Evolutionary conservation across 2,888 invertebrate species (phyloP), one percentile per base, ranked within the genome.

Genomic region (Macaria liturata): DNA sequence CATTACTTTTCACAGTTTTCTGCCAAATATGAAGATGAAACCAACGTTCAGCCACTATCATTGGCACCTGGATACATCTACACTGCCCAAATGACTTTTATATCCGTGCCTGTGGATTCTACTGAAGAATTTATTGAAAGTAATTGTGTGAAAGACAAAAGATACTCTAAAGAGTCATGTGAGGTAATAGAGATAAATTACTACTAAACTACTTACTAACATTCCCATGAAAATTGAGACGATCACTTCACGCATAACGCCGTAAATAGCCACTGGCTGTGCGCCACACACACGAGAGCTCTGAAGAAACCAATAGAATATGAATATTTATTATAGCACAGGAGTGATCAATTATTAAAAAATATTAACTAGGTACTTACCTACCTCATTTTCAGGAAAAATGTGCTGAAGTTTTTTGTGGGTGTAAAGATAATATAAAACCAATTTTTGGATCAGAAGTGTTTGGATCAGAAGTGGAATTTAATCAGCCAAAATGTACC

Each of bases 381-480:
- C 20, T 20, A 20, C 20, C 20, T 20, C 20, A 20, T 55, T 77
- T 71, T 4, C 64, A 90, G 90, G 53, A 70, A 0, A 66, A 70
- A 53, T 90, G 89, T 63, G 76, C 72, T 9, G 88, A 90, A 60
- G 63, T 50, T 4, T 59, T 63, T 3, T 91, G 90, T 61, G 82
- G 86, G 0, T 91, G 91, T 55, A 70, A 73, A 0, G 83, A 88
- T 50, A 84, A 87, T 0, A 61, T 81, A 4, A 64, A 67, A 1
- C 31, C 31, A 59, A 56, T 1, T 46, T 46, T 53, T 0, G 46
- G 32, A 0, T 3, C 31, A 3, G 46, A 60, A 2, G 54, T 58
- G 4, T 46, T 53, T 0, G 46, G 32, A 0, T 3, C 31, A 3
- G 46, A 60, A 2, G 54, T 58, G 4, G 9, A 44, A 0, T 57